These are phyloP conservation scores for Tylochromis polylepis DNA, from an alignment of 2,113 vertebrate genomes.

Conservation along the genomic window DNA sequence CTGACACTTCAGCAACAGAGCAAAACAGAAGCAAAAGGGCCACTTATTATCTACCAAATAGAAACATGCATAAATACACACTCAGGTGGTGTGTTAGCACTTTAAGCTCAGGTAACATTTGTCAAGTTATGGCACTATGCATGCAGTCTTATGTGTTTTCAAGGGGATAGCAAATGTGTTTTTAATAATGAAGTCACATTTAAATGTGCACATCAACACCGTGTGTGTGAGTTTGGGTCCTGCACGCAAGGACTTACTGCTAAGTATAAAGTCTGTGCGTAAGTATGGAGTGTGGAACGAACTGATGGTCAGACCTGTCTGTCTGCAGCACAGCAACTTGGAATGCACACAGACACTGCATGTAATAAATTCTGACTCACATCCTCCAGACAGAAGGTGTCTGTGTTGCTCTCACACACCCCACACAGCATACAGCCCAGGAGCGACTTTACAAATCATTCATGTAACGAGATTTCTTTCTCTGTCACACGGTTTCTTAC, in stretches of 20 bases:
- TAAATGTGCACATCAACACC: not conserved
- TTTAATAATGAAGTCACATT: not conserved
- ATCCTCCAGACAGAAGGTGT: not conserved
- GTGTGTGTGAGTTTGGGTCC: not conserved
- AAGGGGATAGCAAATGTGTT: not conserved
- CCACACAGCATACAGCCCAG: not conserved
- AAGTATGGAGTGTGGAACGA: not conserved
- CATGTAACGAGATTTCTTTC: slow-evolving; percentile 32
- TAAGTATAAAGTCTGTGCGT: not conserved
- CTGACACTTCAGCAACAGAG: not conserved
- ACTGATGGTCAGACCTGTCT: not conserved
- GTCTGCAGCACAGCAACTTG: slow-evolving; percentile 1
- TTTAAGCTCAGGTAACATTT: not conserved
- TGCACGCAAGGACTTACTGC: not conserved
- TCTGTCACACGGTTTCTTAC: not conserved
- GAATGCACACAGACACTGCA: not conserved
- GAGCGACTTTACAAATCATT: slow-evolving; percentile 32
- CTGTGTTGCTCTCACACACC: not conserved
- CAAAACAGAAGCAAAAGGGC: not conserved
- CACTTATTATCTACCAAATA: not conserved
- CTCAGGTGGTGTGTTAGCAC: not conserved
- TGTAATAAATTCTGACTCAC: not conserved
- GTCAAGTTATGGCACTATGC: not conserved
- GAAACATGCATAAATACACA: not conserved
- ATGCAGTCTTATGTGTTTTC: not conserved